These are phyloP conservation scores for Molossus alvarezi DNA, from an alignment of 2,797 vertebrate genomes.

Conservation along the genomic window DNA sequence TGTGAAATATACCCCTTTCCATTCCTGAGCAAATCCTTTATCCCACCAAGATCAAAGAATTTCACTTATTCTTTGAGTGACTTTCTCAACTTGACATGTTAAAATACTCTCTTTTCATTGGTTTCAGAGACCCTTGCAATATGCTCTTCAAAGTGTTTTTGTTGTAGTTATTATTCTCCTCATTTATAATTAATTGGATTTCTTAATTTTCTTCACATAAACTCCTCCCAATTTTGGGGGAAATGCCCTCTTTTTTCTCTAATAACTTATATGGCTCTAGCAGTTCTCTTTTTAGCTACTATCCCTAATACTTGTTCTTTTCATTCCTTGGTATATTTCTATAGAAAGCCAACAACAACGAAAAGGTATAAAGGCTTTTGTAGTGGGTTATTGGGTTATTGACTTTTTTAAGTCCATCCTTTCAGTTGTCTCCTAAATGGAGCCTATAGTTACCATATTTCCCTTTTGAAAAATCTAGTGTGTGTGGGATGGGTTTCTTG, in stretches of 20 bases:
- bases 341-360: background rate
- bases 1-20: conserved; percentile 34
- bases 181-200: conserved; percentile 59
- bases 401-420: conserved; percentile 63
- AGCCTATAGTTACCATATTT: conserved; percentile 49
- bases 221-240: background rate
- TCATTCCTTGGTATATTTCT: conserved; percentile 32
- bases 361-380: conserved; percentile 36
- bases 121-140: conserved; percentile 54
- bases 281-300: conserved; percentile 1
- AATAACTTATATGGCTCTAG: background rate
- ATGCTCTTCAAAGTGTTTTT: conserved; percentile 26
- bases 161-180: conserved; percentile 41
- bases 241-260: background rate
- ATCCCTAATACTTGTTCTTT: background rate
- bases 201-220: conserved; percentile 57
- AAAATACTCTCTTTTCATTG: conserved; percentile 62
- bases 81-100: conserved; percentile 29
- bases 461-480: conserved; percentile 34
- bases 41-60: conserved; percentile 64
- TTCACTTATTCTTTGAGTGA: conserved; percentile 45
- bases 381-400: conserved; percentile 72
- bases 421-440: conserved; percentile 60
- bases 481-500: conserved; percentile 17
- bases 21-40: conserved; percentile 66